Base-by-base conservation (phyloP, 2,888 invertebrate genomes). In the Mechanitis mazaeus region DNA sequence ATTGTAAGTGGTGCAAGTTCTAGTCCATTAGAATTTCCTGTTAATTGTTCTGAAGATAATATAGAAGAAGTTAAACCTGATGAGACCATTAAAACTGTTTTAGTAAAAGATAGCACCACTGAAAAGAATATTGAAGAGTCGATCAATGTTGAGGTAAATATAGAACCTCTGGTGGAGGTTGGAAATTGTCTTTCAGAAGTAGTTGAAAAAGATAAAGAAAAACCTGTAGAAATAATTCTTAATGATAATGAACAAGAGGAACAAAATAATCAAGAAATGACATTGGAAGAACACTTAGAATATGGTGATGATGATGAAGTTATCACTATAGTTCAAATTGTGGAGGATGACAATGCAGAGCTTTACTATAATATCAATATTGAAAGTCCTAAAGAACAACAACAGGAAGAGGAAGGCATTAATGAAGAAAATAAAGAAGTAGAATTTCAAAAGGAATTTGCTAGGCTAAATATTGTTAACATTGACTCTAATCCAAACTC, bases 251-350 rank as follows among this genome's bases (percentile, higher is more conserved):
- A 72, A 55, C 65, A 65, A 59, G 65, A 71, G 35, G 70, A 66
- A 59, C 64, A 66, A 28, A 64, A 66, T 20, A 68, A 69, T 42
- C 72, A 78, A 72, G 76, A 80, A 68, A 78, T 77, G 74, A 77
- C 78, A 69, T 68, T 78, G 61, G 81, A 80, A 59, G 79, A 84
- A 59, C 83, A 84, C 47, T 68, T 82, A 68, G 80, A 81, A 60
- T 86, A 81, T 78, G 84, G 75, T 69, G 88, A 87, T 75, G 88
- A 87, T 76, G 90, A 90, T 75, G 91, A 91, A 72, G 81, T 90
- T 58, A 89, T 91, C 45, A 91, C 91, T 45, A 81, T 91, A 68
- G 87, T 89, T 28, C 90, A 91, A 75, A 90, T 91, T 66, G 85
- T 91, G 20, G 91, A 90, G 68, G 90, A 90, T 82, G 89, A 89